phyloP scores from a whole-genome alignment of 2,888 invertebrate genomes.

The Parnassius apollo region DNA sequence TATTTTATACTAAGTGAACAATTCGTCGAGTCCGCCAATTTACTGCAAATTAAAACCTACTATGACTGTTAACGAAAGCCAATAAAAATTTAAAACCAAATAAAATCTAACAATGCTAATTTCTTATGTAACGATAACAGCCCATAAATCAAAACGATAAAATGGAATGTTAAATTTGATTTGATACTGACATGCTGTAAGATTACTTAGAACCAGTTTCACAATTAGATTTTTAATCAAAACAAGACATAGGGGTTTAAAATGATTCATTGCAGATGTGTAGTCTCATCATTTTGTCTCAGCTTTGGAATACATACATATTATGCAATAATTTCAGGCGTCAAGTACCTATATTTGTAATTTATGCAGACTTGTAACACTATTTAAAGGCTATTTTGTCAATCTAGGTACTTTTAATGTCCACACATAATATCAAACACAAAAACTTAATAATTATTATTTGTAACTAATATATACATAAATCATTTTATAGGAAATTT shows the following conservation, averaged over 20 bases:
- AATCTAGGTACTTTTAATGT: too few species aligned
- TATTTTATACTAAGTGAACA: background rate
- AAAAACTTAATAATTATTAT: too few species aligned
- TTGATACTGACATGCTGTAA: background rate
- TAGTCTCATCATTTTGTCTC: too few species aligned
- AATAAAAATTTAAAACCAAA: constrained; percentile 10
- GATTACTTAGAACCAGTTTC: constrained; percentile 13
- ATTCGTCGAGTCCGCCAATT: background rate
- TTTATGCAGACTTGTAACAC: too few species aligned
- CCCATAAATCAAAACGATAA: constrained; percentile 7
- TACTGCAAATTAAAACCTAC: constrained; percentile 7
- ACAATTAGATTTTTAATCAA: constrained; percentile 7
- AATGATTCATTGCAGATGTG: too few species aligned
- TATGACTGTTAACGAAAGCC: background rate
- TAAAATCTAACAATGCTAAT: constrained; percentile 14
- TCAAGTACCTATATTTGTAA: too few species aligned
- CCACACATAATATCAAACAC: too few species aligned
- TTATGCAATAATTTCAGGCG: too few species aligned
- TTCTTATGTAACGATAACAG: constrained; percentile 6
- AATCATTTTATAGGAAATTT: too few species aligned
- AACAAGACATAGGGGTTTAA: constrained; percentile 2
- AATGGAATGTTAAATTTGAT: constrained; percentile 1
- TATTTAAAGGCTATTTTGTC: too few species aligned
- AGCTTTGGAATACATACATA: too few species aligned
- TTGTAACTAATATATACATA: too few species aligned